phyloP scores from a whole-genome alignment of 2,113 vertebrate genomes.

The Eretmochelys imbricata region DNA sequence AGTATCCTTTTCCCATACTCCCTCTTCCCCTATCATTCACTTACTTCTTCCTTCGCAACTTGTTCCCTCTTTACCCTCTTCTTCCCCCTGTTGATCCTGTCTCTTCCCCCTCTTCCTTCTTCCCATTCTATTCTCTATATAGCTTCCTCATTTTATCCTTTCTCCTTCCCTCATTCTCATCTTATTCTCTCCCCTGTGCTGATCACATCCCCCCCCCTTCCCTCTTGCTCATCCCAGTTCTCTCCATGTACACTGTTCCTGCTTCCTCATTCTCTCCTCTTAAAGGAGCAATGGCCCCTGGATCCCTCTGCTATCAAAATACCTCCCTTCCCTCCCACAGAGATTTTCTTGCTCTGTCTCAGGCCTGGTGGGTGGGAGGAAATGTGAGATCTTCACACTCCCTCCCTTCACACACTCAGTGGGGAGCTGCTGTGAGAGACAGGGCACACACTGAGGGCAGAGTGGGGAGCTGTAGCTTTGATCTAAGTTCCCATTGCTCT shows the following conservation, averaged over 20 bases:
- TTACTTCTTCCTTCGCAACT: background rate
- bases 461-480: background rate
- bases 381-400: background rate
- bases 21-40: background rate
- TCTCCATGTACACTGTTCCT: background rate
- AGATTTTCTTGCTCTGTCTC: background rate
- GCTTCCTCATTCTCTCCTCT: background rate
- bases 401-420: background rate
- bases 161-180: background rate
- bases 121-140: background rate
- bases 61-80: background rate
- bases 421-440: background rate
- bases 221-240: background rate
- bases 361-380: background rate
- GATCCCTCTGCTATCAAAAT: background rate
- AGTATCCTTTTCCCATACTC: background rate
- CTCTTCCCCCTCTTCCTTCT: no score
- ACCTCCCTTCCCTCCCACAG: background rate
- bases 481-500: background rate
- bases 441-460: background rate
- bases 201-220: no score
- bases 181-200: background rate
- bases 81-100: no score
- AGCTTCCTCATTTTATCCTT: background rate
- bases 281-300: background rate